Percentiles rank a stretch among this genome's conserved stretches.
Evolutionary conservation across 2,888 invertebrate genomes (phyloP).

Genomic region (Xylota sylvarum): DNA sequence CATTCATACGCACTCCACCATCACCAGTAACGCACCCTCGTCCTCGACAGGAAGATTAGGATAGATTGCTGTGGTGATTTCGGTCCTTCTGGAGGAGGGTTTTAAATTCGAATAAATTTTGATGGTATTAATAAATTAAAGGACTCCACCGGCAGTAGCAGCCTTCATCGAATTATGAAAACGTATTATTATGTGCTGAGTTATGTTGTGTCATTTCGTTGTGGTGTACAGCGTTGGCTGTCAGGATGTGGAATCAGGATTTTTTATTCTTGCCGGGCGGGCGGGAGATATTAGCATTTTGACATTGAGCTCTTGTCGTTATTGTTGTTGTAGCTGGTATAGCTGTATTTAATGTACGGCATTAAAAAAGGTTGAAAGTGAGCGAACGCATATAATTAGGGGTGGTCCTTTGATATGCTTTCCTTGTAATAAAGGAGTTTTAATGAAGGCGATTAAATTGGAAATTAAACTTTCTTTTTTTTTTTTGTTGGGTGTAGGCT

Average conservation of each 20-base stretch:
- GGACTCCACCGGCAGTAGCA: constrained; percentile 21
- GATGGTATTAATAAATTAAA: constrained; percentile 71
- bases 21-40: constrained; percentile 5
- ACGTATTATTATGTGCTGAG: constrained; percentile 65
- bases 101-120: constrained; percentile 73
- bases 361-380: constrained; percentile 55
- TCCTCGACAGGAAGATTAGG: constrained; percentile 49
- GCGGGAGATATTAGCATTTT: constrained; percentile 53
- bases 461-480: constrained; percentile 34
- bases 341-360: constrained; percentile 53
- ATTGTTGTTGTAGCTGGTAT: not conserved
- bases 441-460: constrained; percentile 64
- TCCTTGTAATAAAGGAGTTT: constrained; percentile 48
- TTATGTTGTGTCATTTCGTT: constrained; percentile 49
- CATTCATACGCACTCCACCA: constrained; percentile 28
- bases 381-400: constrained; percentile 59
- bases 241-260: constrained; percentile 20
- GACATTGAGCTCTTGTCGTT: constrained; percentile 41
- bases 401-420: constrained; percentile 54
- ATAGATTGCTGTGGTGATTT: constrained; percentile 68
- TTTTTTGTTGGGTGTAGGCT: not conserved
- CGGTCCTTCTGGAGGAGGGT: constrained; percentile 48
- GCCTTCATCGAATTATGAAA: constrained; percentile 64
- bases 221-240: constrained; percentile 9
- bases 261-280: not conserved